Evolutionary conservation across 2,113 vertebrate genomes (phyloP).

Genomic region (Bufo gargarizans): DNA sequence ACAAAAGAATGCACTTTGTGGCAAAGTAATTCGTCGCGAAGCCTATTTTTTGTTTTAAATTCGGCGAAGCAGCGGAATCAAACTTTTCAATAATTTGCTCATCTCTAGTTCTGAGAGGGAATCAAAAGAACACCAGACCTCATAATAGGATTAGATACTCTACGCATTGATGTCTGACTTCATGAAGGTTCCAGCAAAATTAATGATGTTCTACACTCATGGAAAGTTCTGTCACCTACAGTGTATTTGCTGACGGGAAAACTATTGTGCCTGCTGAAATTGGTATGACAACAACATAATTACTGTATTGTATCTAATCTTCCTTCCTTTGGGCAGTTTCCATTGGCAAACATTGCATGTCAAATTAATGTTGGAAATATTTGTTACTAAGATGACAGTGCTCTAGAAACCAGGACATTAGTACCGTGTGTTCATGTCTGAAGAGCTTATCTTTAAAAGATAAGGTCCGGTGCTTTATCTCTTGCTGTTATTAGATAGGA

Average conservation of each 20-base stretch:
- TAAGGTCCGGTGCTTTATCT: slow-evolving; percentile 26
- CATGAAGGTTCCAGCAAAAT: neutral
- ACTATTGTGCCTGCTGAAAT: neutral
- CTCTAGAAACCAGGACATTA: slow-evolving; percentile 4
- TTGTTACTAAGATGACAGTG: slow-evolving; percentile 13
- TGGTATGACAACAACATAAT: neutral
- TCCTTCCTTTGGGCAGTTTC: slow-evolving; percentile 12
- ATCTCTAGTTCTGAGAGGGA: no score
- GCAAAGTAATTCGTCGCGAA: no score
- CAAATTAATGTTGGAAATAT: slow-evolving; percentile 14
- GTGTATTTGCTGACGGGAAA: neutral
- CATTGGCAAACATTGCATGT: slow-evolving; percentile 4
- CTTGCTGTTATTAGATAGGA: slow-evolving; percentile 1
- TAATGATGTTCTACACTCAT: neutral
- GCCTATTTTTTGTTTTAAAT: no score
- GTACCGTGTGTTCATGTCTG: slow-evolving; percentile 13
- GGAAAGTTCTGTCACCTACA: neutral
- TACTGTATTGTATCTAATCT: slow-evolving; percentile 21
- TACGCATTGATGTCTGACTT: neutral
- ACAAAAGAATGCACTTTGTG: no score
- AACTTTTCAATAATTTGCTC: no score
- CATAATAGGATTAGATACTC: no score
- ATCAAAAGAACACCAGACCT: no score
- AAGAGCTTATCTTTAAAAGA: slow-evolving; percentile 33
- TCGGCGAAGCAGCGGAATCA: no score